phyloP scores from a whole-genome alignment of 1,140 invertebrate genomes.

The Archivesica marissinica region DNA sequence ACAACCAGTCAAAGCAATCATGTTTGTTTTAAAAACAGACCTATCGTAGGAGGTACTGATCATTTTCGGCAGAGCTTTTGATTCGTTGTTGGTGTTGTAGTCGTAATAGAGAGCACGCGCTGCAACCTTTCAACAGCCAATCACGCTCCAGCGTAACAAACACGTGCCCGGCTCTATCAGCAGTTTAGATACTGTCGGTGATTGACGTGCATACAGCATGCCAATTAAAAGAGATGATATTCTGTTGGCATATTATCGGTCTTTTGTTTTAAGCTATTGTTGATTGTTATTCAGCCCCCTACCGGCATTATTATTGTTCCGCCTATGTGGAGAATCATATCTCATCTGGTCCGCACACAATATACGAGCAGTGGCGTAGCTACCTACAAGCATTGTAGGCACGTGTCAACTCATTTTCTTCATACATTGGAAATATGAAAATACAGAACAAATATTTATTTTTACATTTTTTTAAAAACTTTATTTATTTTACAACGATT shows the following conservation, averaged over 20 bases:
- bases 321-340: no score
- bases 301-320: slow-evolving; percentile 5
- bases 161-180: slow-evolving; percentile 5
- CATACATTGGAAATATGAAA: no score
- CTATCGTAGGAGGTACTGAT: slow-evolving; percentile 1
- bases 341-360: no score
- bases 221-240: slow-evolving; percentile 10
- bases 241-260: slow-evolving; percentile 29
- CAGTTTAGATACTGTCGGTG: neutral
- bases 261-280: slow-evolving; percentile 1
- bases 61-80: neutral
- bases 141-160: neutral
- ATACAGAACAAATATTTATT: no score
- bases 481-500: no score
- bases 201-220: neutral
- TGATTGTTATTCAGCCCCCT: slow-evolving; percentile 9
- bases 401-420: no score
- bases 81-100: neutral
- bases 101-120: slow-evolving; percentile 23
- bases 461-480: no score
- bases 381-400: no score
- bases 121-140: slow-evolving; percentile 19
- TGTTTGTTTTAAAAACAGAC: slow-evolving; percentile 45
- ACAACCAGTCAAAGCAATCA: slow-evolving; percentile 36
- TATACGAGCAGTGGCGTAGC: no score